These are phyloP conservation scores for Leucoraja erinaceus DNA, from an alignment of 2,113 vertebrate genomes.

Conservation along the genomic window DNA sequence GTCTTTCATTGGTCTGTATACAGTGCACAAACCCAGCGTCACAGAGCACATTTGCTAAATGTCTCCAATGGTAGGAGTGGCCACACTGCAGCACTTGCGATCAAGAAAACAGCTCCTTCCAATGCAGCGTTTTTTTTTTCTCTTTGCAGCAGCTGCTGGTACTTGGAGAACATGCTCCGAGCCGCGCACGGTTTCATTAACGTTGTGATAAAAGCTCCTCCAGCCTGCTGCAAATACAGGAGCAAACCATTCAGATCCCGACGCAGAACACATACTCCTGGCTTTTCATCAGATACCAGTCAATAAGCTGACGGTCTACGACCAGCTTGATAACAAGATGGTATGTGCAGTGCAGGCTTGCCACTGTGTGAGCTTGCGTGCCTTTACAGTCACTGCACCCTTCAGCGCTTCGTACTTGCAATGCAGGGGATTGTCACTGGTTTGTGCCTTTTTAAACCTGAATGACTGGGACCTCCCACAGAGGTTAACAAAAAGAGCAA, in stretches of 20 bases:
- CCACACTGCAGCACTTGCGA: conserved; percentile 58
- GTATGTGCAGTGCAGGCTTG: neutral
- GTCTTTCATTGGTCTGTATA: conserved; percentile 42
- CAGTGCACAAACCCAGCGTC: conserved; percentile 47
- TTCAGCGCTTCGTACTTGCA: conserved; percentile 3
- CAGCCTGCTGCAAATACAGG: neutral
- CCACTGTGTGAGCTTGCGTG: neutral
- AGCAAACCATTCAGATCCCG: conserved; percentile 6
- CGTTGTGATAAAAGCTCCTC: neutral
- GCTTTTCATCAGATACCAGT: conserved; percentile 18
- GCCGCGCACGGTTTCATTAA: conserved; percentile 31
- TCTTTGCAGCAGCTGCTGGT: conserved; percentile 34
- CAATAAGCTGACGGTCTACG: conserved; percentile 20
- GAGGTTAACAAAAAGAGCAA: conserved; percentile 28
- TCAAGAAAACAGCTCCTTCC: conserved; percentile 63
- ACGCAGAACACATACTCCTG: neutral
- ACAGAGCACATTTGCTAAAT: conserved; percentile 41
- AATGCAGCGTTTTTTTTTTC: conserved; percentile 57
- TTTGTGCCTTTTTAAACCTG: neutral
- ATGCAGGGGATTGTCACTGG: conserved; percentile 23
- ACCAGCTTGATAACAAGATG: neutral
- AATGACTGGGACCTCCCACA: conserved; percentile 28
- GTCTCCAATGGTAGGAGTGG: conserved; percentile 57
- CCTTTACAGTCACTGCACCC: conserved; percentile 14
- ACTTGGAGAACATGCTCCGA: conserved; percentile 19